phyloP scores from a whole-genome alignment of 2,797 vertebrate genomes.

The Phrynocephalus forsythii region DNA sequence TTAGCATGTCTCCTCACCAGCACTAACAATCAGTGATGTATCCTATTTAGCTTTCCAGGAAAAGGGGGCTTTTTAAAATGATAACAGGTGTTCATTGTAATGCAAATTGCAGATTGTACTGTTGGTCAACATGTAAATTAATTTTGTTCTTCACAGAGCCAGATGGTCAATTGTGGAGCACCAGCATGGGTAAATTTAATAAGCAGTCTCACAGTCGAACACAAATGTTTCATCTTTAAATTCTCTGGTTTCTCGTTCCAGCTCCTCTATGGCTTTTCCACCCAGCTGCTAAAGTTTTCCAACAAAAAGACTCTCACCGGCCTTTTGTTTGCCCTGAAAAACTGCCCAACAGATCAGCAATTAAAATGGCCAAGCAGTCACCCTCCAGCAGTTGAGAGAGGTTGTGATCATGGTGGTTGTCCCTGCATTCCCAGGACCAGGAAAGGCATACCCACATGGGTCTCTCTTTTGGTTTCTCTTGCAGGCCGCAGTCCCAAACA shows the following conservation, averaged over 20 bases:
- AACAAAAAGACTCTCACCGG: slow-evolving; percentile 67
- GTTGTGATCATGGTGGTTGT: slow-evolving; percentile 42
- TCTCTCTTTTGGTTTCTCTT: background rate
- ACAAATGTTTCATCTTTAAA: slow-evolving; percentile 47
- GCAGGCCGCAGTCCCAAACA: background rate
- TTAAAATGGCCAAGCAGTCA: slow-evolving; percentile 47
- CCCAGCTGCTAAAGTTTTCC: slow-evolving; percentile 38
- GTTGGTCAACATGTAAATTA: slow-evolving; percentile 81
- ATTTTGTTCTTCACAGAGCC: slow-evolving; percentile 75
- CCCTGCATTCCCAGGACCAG: slow-evolving; percentile 47
- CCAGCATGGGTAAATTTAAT: slow-evolving; percentile 68
- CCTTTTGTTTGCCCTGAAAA: slow-evolving; percentile 45
- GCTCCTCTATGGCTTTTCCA: slow-evolving; percentile 52
- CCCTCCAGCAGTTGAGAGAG: slow-evolving; percentile 47
- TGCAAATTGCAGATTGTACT: slow-evolving; percentile 58
- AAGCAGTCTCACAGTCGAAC: slow-evolving; percentile 55
- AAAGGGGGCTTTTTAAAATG: slow-evolving; percentile 54
- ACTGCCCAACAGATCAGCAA: slow-evolving; percentile 45
- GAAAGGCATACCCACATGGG: slow-evolving; percentile 4
- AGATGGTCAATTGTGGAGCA: slow-evolving; percentile 76
- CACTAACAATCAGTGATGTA: slow-evolving; percentile 44
- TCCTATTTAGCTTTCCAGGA: slow-evolving; percentile 51
- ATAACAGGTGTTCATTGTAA: slow-evolving; percentile 70
- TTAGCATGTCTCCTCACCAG: slow-evolving; percentile 42
- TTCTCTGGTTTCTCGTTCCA: slow-evolving; percentile 61